Evolutionary conservation across 2,888 invertebrate genomes (phyloP).

Genomic region (Eupithecia subfuscata): DNA sequence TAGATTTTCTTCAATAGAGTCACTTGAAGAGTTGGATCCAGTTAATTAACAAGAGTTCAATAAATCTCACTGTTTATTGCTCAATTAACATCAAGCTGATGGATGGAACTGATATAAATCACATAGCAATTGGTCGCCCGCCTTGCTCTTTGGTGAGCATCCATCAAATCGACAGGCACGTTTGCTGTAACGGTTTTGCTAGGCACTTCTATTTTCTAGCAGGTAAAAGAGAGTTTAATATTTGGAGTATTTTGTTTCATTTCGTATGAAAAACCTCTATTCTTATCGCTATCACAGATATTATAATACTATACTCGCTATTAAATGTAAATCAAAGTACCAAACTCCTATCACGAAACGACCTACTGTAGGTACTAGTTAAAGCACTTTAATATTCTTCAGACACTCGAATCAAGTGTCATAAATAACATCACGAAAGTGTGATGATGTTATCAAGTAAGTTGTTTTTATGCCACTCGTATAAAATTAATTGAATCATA

Average conservation of each 20-base stretch:
- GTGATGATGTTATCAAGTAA: neutral
- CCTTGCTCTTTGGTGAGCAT: slow-evolving; percentile 24
- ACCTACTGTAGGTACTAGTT: neutral
- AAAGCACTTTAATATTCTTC: neutral
- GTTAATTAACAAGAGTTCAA: neutral
- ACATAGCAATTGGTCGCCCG: slow-evolving; percentile 19
- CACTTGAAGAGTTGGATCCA: neutral
- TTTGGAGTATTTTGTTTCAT: neutral
- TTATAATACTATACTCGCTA: too few relatives aligned
- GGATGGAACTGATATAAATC: slow-evolving; percentile 15
- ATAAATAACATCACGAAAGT: neutral
- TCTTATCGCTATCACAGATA: too few relatives aligned
- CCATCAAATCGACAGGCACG: slow-evolving; percentile 23
- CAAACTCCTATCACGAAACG: neutral
- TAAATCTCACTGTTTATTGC: slow-evolving; percentile 2
- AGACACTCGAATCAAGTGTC: neutral
- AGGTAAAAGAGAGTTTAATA: neutral
- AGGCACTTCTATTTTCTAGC: slow-evolving; percentile 13
- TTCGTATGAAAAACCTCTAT: neutral
- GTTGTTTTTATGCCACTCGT: neutral
- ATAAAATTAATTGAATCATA: neutral
- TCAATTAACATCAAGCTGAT: slow-evolving; percentile 3
- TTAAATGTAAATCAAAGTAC: neutral
- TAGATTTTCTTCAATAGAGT: neutral
- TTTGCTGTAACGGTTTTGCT: slow-evolving; percentile 25